Conservation (phyloP, 2,888 invertebrate genomes). For the Rosalia funebris region DNA sequence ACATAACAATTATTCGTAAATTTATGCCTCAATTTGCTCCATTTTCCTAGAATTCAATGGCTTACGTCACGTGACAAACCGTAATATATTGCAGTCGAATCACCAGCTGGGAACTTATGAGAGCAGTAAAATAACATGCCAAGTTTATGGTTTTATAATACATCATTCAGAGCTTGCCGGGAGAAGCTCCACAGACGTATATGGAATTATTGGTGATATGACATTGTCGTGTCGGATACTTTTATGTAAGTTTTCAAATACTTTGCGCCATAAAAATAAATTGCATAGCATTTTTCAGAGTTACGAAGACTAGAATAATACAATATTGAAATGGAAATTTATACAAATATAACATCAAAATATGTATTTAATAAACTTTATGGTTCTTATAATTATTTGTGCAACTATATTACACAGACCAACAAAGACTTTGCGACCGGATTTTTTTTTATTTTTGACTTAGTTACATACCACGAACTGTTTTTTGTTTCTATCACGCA, state of each 20-base stretch:
- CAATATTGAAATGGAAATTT: too few species aligned
- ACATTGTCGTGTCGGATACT: neutral
- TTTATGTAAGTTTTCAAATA: neutral
- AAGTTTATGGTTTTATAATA: conserved; percentile 2
- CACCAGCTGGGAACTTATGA: conserved; percentile 21
- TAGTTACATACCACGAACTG: too few species aligned
- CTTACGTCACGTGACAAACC: conserved; percentile 23
- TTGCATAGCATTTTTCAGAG: too few species aligned
- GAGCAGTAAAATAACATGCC: conserved; percentile 16
- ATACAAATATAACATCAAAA: too few species aligned
- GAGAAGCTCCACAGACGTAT: neutral
- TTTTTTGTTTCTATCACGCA: too few species aligned
- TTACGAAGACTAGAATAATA: too few species aligned
- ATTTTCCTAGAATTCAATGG: conserved; percentile 27
- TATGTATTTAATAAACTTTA: too few species aligned
- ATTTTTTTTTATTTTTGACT: too few species aligned
- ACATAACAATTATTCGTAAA: conserved; percentile 30
- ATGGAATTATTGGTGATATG: neutral
- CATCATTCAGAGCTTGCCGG: neutral
- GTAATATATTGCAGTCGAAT: conserved; percentile 15
- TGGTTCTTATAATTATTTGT: too few species aligned
- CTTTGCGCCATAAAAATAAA: neutral
- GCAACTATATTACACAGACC: too few species aligned
- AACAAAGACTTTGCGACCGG: too few species aligned
- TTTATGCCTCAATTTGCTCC: conserved; percentile 30